phyloP scores from a whole-genome alignment of 2,888 invertebrate species.

The Octodonta nipae region DNA sequence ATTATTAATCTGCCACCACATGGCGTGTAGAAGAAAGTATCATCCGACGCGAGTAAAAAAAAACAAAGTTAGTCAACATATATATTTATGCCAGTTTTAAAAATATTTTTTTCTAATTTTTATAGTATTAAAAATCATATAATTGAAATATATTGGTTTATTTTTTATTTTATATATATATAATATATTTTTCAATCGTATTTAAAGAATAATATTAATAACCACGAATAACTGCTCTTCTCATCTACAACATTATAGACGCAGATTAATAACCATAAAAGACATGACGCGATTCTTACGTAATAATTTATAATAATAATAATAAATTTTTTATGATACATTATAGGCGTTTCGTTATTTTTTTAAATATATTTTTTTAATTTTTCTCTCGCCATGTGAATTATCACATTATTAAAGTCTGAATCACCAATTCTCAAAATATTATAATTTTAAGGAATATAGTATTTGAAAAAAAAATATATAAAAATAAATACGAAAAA shows the following conservation, averaged over 20 bases:
- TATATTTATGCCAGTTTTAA: constrained; percentile 34
- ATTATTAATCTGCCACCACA: too few relatives aligned
- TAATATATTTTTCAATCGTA: constrained; percentile 10
- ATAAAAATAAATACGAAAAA: constrained; percentile 27
- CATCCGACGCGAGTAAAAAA: too few relatives aligned
- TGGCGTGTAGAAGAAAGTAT: too few relatives aligned
- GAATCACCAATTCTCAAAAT: constrained; percentile 40
- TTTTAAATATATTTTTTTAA: constrained; percentile 35
- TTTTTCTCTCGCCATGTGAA: constrained; percentile 34
- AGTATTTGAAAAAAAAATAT: constrained; percentile 26
- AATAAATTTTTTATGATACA: constrained; percentile 30
- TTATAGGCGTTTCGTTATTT: constrained; percentile 33
- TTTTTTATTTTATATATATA: constrained; percentile 21
- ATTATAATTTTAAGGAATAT: constrained; percentile 35
- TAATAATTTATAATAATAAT: constrained; percentile 23
- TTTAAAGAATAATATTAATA: too few relatives aligned
- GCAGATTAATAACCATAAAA: constrained; percentile 24
- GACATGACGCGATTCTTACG: constrained; percentile 34
- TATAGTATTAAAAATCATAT: constrained; percentile 30
- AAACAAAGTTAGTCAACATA: constrained; percentile 34
- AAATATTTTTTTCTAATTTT: constrained; percentile 25
- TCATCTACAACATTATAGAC: constrained; percentile 13
- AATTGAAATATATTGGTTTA: constrained; percentile 18
- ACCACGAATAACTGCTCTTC: constrained; percentile 5
- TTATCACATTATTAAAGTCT: constrained; percentile 37